Conservation (phyloP, 1,140 invertebrate species). For the Oryctes rhinoceros region DNA sequence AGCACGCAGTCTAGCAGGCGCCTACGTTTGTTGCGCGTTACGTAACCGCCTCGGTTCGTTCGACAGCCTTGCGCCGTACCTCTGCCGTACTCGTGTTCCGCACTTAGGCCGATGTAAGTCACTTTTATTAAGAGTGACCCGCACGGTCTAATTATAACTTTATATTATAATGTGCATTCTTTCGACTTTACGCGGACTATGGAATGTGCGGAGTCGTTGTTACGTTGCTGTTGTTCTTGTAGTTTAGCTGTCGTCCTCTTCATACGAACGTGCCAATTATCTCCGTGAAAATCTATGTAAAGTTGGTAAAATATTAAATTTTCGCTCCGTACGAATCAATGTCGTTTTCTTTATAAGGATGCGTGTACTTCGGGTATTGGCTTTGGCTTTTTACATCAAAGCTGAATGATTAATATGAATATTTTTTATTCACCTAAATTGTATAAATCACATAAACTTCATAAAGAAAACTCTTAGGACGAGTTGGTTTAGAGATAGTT, state of each 20-base stretch:
- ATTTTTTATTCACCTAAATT: too few species aligned
- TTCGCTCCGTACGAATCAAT: too few species aligned
- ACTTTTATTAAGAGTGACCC: background rate
- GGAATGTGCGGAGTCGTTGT: constrained; percentile 3
- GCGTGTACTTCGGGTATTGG: too few species aligned
- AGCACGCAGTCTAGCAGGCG: constrained; percentile 16
- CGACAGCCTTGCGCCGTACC: background rate
- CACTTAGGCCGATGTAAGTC: background rate
- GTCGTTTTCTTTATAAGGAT: too few species aligned
- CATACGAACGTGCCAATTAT: background rate
- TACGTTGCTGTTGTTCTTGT: background rate
- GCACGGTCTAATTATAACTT: background rate
- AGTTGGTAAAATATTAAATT: too few species aligned
- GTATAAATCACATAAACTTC: too few species aligned
- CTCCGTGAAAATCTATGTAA: too few species aligned
- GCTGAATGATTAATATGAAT: too few species aligned
- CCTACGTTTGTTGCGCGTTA: background rate
- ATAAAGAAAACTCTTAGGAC: too few species aligned
- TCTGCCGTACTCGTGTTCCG: background rate
- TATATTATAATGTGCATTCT: background rate
- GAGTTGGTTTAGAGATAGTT: too few species aligned
- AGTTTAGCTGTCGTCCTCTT: background rate
- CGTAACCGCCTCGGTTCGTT: background rate
- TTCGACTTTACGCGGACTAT: constrained; percentile 17
- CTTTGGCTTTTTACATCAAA: too few species aligned